Percentiles rank a stretch among this genome's conserved stretches.
Conservation (phyloP, 2,113 vertebrate genomes). For the Tilapia sparmanii region DNA sequence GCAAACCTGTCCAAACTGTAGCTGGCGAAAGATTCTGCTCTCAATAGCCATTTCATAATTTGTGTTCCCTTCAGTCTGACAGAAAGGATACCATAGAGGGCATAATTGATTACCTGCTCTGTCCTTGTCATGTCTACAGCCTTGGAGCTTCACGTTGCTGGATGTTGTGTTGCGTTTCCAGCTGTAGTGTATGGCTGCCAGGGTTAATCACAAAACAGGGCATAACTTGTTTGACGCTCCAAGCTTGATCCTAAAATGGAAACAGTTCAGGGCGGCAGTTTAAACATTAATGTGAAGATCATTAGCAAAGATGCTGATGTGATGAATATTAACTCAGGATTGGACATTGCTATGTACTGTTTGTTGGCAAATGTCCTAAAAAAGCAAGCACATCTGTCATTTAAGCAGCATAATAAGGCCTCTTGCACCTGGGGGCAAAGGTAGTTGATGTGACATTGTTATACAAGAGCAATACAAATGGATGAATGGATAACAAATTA, state of each 20-base stretch:
- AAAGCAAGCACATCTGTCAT: background rate
- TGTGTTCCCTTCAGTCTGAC: constrained; percentile 13
- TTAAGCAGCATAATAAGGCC: background rate
- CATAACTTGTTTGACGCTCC: background rate
- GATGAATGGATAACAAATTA: background rate
- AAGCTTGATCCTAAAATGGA: background rate
- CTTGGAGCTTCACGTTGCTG: background rate
- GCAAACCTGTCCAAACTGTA: constrained; percentile 38
- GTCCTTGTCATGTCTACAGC: constrained; percentile 44
- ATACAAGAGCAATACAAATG: background rate
- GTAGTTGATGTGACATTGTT: background rate
- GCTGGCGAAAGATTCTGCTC: constrained; percentile 38
- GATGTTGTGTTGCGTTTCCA: background rate
- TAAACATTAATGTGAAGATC: constrained; percentile 20
- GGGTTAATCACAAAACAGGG: constrained; percentile 17
- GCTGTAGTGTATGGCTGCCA: background rate
- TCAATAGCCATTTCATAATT: constrained; percentile 51
- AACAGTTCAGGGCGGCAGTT: background rate
- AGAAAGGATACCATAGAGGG: constrained; percentile 29
- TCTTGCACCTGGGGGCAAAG: background rate
- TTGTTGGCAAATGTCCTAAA: background rate
- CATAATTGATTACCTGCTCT: constrained; percentile 51
- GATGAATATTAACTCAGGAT: background rate
- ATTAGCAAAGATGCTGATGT: background rate
- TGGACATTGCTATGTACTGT: background rate